Conservation (phyloP, 2,888 invertebrate species). For the Dicyrtoma fusca region DNA sequence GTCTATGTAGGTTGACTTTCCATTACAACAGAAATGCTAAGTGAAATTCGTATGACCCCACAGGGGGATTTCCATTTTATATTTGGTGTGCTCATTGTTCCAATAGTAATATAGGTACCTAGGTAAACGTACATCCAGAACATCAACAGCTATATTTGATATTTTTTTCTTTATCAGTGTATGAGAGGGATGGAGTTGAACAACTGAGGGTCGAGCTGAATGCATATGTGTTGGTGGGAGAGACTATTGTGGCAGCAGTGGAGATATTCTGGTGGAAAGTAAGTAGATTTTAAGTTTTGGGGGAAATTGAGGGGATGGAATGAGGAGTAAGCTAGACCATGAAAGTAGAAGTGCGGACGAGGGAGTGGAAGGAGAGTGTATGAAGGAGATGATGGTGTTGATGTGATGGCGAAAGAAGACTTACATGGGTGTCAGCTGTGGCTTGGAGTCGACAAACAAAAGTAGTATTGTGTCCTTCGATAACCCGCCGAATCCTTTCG, state of each 20-base stretch:
- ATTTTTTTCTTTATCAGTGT: no score
- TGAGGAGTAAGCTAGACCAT: background rate
- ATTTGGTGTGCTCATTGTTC: background rate
- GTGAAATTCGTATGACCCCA: background rate
- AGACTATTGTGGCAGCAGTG: no score
- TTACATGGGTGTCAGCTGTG: conserved; percentile 55
- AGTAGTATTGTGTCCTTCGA: conserved; percentile 54
- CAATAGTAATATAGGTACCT: background rate
- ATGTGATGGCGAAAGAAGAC: conserved; percentile 4
- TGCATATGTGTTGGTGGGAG: no score
- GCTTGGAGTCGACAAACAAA: conserved; percentile 53
- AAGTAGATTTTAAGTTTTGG: no score
- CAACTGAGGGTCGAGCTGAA: no score
- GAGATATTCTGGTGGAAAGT: no score
- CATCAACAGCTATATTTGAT: no score
- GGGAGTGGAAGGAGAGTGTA: background rate
- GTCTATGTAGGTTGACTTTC: no score
- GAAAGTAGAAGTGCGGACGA: no score
- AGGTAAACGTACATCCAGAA: no score
- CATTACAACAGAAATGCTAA: no score
- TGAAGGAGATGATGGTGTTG: background rate
- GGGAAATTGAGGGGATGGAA: background rate
- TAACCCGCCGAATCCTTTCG: conserved; percentile 40
- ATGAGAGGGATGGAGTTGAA: no score
- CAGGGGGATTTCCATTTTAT: background rate